Conservation (phyloP, 2,888 invertebrate genomes). For the Cerceris rybyensis region DNA sequence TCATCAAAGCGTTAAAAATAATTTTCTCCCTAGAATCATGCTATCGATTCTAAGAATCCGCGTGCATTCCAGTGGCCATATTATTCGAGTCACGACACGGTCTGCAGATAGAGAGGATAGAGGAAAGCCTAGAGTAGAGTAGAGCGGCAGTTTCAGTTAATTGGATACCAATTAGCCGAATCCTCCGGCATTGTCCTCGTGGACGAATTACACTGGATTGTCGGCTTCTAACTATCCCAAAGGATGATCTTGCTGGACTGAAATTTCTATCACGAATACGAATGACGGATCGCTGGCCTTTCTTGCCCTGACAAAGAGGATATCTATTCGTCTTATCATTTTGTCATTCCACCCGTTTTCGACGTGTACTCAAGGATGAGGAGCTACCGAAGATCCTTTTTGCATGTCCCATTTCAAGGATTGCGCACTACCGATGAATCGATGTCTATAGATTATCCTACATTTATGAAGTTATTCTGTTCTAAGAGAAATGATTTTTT, state of each 20-base stretch:
- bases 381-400: slow-evolving; percentile 40
- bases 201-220: slow-evolving; percentile 49
- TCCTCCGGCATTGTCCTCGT: slow-evolving; percentile 33
- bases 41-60: slow-evolving; percentile 8
- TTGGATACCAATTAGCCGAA: slow-evolving; percentile 60
- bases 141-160: slow-evolving; percentile 51
- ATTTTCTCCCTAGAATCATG: neutral
- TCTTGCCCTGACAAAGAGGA: slow-evolving; percentile 6
- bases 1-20: neutral
- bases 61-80: slow-evolving; percentile 7
- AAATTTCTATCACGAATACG: slow-evolving; percentile 40
- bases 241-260: slow-evolving; percentile 36
- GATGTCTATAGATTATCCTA: slow-evolving; percentile 34
- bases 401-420: slow-evolving; percentile 69
- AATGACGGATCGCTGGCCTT: slow-evolving; percentile 37
- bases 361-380: slow-evolving; percentile 11
- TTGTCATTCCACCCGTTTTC: slow-evolving; percentile 21
- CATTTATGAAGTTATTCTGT: slow-evolving; percentile 38
- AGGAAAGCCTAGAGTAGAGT: neutral
- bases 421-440: slow-evolving; percentile 58
- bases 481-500: neutral
- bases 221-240: slow-evolving; percentile 17
- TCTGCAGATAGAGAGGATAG: neutral
- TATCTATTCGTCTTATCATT: slow-evolving; percentile 55
- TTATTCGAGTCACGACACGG: slow-evolving; percentile 40